phyloP scores from a whole-genome alignment of 2,113 vertebrate genomes.

The Oryzias woworae region DNA sequence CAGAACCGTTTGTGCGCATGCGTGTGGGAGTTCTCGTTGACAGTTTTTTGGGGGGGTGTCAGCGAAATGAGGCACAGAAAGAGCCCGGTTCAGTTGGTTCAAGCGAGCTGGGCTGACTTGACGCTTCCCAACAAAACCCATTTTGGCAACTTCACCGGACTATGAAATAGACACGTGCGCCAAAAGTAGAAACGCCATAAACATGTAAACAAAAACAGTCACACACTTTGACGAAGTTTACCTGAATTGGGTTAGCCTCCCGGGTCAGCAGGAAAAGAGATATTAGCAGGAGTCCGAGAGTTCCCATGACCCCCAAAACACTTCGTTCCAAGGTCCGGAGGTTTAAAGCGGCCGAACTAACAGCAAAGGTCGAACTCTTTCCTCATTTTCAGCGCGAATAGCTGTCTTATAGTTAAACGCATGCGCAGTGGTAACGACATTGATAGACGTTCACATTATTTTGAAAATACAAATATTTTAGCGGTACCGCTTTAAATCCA shows the following conservation, averaged over 20 bases:
- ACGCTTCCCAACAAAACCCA: too few species aligned
- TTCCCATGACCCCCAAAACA: slow-evolving; percentile 38
- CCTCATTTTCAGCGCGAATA: slow-evolving; percentile 35
- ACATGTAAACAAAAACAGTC: slow-evolving; percentile 2
- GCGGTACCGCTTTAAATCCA: slow-evolving; percentile 10
- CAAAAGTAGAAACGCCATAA: slow-evolving; percentile 28
- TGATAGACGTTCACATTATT: not conserved
- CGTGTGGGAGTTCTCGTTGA: too few species aligned
- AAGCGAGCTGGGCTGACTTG: too few species aligned
- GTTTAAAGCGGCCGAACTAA: slow-evolving; percentile 23
- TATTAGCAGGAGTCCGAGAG: slow-evolving; percentile 43
- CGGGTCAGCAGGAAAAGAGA: slow-evolving; percentile 55
- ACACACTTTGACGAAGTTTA: slow-evolving; percentile 21
- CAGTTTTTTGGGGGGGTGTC: too few species aligned
- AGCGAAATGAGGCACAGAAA: too few species aligned
- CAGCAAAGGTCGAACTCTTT: slow-evolving; percentile 54
- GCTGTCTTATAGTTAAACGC: slow-evolving; percentile 8
- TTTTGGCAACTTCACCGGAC: slow-evolving; percentile 37
- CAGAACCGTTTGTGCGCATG: too few species aligned
- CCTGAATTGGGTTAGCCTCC: slow-evolving; percentile 52
- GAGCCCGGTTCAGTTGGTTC: too few species aligned
- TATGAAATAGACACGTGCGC: slow-evolving; percentile 65
- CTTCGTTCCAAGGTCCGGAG: slow-evolving; percentile 17
- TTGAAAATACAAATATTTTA: not conserved
- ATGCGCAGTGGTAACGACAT: not conserved